Evolutionary conservation across 1,140 invertebrate genomes (phyloP).

Genomic region (Apis dorsata): DNA sequence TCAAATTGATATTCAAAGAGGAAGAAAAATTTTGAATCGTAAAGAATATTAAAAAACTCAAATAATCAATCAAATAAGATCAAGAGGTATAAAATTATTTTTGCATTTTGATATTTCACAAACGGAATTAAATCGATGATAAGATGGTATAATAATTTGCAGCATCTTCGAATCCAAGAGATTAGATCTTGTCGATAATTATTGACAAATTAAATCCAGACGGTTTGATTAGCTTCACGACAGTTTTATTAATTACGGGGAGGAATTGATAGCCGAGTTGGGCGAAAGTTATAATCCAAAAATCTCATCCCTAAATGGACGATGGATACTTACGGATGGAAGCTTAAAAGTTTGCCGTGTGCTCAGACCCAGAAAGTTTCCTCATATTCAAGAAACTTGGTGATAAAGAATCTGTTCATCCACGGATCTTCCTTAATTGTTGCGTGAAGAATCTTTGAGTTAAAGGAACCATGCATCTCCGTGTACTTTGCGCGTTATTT

Average conservation of each 20-base stretch:
- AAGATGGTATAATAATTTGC: too few relatives aligned
- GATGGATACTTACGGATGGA: background rate
- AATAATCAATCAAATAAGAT: too few relatives aligned
- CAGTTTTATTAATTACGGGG: slow-evolving; percentile 51
- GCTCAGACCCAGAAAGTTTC: slow-evolving; percentile 47
- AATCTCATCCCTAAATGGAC: slow-evolving; percentile 45
- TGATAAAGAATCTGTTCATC: slow-evolving; percentile 35
- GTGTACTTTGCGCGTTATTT: background rate
- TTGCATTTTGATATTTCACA: too few relatives aligned
- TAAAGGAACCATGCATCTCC: slow-evolving; percentile 14
- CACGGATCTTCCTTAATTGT: slow-evolving; percentile 29
- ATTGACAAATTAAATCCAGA: slow-evolving; percentile 28
- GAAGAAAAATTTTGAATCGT: too few relatives aligned
- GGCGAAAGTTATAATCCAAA: slow-evolving; percentile 53
- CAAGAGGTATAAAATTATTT: too few relatives aligned
- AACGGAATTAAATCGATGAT: too few relatives aligned
- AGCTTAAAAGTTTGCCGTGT: slow-evolving; percentile 53
- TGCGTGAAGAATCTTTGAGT: slow-evolving; percentile 35
- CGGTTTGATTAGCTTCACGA: slow-evolving; percentile 26
- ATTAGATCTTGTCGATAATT: slow-evolving; percentile 1
- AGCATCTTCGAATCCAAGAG: too few relatives aligned
- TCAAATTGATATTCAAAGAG: too few relatives aligned
- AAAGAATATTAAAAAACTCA: too few relatives aligned
- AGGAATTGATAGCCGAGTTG: slow-evolving; percentile 48
- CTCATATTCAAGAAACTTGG: slow-evolving; percentile 48